Percentiles rank a stretch among this genome's conserved stretches.
Evolutionary conservation across 2,797 vertebrate species (phyloP).

Genomic region (Onychomys leucogaster): DNA sequence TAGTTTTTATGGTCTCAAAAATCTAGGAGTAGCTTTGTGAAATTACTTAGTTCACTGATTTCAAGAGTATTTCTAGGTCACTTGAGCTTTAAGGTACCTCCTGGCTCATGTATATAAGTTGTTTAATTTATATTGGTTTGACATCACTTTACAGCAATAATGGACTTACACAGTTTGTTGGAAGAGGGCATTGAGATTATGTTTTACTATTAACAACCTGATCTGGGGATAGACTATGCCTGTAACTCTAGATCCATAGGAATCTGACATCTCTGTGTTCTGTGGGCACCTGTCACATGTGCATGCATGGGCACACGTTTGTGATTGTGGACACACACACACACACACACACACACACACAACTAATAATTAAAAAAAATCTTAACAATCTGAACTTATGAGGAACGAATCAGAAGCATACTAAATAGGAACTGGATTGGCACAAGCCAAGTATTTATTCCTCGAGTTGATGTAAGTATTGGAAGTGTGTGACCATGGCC

Average conservation of each 20-base stretch:
- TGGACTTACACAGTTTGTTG: constrained; percentile 27
- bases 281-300: background rate
- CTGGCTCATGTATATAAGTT: background rate
- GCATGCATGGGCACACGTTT: too few species aligned
- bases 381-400: background rate
- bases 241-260: background rate
- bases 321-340: background rate
- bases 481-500: too few species aligned
- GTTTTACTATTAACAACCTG: background rate
- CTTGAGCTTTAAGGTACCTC: constrained; percentile 53
- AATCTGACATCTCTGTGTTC: background rate
- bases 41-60: background rate
- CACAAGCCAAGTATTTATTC: background rate
- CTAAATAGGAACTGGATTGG: background rate
- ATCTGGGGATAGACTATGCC: background rate
- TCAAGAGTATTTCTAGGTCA: constrained; percentile 29
- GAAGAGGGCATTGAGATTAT: background rate
- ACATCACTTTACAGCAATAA: background rate
- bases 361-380: background rate
- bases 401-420: background rate
- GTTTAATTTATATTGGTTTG: background rate
- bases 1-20: background rate
- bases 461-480: background rate
- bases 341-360: background rate
- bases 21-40: background rate